Conservation (phyloP, 2,797 vertebrate species). For the Thripadectes ignobilis region DNA sequence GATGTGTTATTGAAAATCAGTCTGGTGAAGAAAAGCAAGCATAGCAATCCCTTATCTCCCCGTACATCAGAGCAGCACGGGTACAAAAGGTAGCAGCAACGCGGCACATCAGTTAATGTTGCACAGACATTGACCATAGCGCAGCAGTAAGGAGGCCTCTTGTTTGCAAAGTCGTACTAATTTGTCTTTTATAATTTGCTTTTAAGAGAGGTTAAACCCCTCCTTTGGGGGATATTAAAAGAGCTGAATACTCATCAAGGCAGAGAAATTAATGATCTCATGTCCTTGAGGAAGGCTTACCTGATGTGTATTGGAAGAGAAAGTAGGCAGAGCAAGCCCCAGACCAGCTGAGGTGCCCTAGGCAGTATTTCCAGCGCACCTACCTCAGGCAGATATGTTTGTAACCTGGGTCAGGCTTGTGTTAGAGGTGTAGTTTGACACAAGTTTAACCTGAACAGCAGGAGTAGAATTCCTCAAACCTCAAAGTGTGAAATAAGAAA, state of each 20-base stretch:
- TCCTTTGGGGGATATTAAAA: neutral
- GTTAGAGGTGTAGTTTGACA: neutral
- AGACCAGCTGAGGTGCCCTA: neutral
- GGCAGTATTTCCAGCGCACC: neutral
- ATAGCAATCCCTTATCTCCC: slow-evolving; percentile 22
- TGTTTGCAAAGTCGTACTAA: neutral
- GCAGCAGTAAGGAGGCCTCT: neutral
- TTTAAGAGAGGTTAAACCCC: neutral
- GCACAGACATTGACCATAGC: fast-evolving
- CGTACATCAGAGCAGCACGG: neutral
- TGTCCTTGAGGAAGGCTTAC: neutral
- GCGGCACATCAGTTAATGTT: neutral
- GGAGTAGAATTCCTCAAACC: neutral
- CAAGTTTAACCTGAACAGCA: neutral
- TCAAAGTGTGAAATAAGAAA: neutral
- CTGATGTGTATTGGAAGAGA: neutral
- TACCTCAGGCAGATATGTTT: neutral
- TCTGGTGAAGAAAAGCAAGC: slow-evolving; percentile 45
- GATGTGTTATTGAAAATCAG: slow-evolving; percentile 18
- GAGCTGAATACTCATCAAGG: neutral
- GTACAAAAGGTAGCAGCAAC: neutral
- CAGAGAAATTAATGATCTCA: neutral
- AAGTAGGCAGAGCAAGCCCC: neutral
- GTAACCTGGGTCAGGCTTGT: neutral
- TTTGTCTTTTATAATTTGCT: slow-evolving; percentile 25